Evolutionary conservation across 2,888 invertebrate genomes (phyloP).

Genomic region (Eupithecia inturbata): DNA sequence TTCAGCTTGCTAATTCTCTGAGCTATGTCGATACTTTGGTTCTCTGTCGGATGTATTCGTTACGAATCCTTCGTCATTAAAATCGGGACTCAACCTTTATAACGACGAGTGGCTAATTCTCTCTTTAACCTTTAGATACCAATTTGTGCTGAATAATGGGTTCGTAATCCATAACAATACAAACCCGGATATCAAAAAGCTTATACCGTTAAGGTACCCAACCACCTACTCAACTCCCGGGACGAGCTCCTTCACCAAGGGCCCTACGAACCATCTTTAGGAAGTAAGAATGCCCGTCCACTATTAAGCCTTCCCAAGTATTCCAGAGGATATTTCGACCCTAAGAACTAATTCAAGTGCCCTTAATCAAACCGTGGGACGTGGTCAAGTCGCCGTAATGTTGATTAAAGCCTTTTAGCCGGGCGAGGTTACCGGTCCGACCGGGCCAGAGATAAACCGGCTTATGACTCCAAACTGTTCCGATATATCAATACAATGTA

Average conservation of each 20-base stretch:
- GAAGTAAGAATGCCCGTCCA: constrained; percentile 27
- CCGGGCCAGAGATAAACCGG: background rate
- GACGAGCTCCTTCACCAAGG: background rate
- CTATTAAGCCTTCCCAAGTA: constrained; percentile 12
- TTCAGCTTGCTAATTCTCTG: too few relatives aligned
- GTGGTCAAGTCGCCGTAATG: constrained; percentile 26
- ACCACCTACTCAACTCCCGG: background rate
- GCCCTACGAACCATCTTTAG: constrained; percentile 10
- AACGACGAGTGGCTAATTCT: too few relatives aligned
- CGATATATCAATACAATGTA: background rate
- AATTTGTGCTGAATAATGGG: background rate
- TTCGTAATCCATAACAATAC: background rate
- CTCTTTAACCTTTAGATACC: background rate
- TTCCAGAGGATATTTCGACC: constrained; percentile 19
- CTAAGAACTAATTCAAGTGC: constrained; percentile 30
- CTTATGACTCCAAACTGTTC: background rate
- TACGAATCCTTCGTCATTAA: too few relatives aligned
- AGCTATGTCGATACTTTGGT: too few relatives aligned
- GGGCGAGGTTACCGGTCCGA: constrained; percentile 14
- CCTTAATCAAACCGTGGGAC: constrained; percentile 27
- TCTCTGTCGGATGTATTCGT: too few relatives aligned
- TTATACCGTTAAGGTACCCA: background rate
- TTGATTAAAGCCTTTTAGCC: constrained; percentile 29
- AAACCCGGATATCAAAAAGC: background rate
- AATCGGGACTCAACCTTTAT: too few relatives aligned